Conservation (phyloP, 1,140 invertebrate species). For the Psilanteris sp. region DNA sequence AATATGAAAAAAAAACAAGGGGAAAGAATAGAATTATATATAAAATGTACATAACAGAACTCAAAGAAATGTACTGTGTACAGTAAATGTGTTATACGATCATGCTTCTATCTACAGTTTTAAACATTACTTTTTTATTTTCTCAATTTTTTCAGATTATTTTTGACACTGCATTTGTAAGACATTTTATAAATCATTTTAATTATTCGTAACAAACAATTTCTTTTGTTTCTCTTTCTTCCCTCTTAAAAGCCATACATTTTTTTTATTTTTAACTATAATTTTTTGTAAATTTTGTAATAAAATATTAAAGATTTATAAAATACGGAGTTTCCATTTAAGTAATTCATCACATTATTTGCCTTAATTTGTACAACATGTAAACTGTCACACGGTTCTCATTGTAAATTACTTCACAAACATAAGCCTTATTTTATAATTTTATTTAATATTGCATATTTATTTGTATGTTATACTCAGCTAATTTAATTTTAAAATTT, state of each 20-base stretch:
- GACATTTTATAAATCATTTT: slow-evolving; percentile 16
- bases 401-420: too few relatives aligned
- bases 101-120: too few relatives aligned
- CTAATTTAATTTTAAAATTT: too few relatives aligned
- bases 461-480: too few relatives aligned
- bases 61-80: slow-evolving; percentile 24
- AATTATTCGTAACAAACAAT: slow-evolving; percentile 14
- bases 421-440: too few relatives aligned
- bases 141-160: slow-evolving; percentile 4
- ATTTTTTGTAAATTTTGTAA: slow-evolving; percentile 50
- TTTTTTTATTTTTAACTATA: slow-evolving; percentile 24
- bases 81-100: slow-evolving; percentile 31
- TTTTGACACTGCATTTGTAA: slow-evolving; percentile 31
- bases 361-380: slow-evolving; percentile 23
- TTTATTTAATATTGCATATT: too few relatives aligned
- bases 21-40: slow-evolving; percentile 39
- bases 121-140: too few relatives aligned
- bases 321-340: slow-evolving; percentile 17
- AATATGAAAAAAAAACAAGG: slow-evolving; percentile 16
- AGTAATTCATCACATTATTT: slow-evolving; percentile 9
- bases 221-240: slow-evolving; percentile 26
- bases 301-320: slow-evolving; percentile 29
- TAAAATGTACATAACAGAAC: slow-evolving; percentile 41
- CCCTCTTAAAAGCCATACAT: slow-evolving; percentile 35
- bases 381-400: too few relatives aligned